Evolutionary conservation across 2,113 vertebrate genomes (phyloP).

Genomic region (Pterocles burchelli): DNA sequence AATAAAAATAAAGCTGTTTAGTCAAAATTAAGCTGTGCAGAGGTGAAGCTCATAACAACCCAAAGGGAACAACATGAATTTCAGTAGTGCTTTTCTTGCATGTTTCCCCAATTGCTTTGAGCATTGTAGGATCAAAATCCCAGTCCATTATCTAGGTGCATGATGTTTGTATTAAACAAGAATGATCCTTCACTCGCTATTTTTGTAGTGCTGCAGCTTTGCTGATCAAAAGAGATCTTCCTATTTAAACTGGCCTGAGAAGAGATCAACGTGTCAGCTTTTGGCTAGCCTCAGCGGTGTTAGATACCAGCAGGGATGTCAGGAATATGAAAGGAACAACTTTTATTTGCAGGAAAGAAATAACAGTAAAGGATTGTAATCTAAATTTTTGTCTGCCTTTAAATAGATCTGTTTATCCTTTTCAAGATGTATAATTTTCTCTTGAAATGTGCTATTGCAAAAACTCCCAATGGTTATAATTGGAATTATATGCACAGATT

Average conservation of each 20-base stretch:
- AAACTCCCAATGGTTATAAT: not conserved
- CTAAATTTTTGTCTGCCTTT: not conserved
- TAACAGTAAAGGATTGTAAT: not conserved
- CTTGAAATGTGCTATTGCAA: constrained; percentile 34
- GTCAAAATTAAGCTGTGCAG: not conserved
- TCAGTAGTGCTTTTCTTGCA: not conserved
- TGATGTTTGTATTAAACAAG: not conserved
- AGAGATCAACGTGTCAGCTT: not conserved
- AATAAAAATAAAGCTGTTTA: not conserved
- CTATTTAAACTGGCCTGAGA: not conserved
- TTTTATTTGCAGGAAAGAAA: not conserved
- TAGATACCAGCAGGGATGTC: not conserved
- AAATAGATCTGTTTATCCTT: constrained; percentile 1
- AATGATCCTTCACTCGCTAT: not conserved
- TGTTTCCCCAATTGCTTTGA: not conserved
- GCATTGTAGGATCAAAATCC: not conserved
- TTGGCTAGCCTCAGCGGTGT: not conserved
- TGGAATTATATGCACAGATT: constrained; percentile 27
- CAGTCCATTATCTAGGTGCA: not conserved
- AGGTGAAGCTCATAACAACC: not conserved
- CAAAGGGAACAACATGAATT: not conserved
- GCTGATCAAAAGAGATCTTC: not conserved
- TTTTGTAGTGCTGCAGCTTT: not conserved
- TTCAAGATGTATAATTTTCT: not conserved
- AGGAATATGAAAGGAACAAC: not conserved